Conservation (phyloP, 2,113 vertebrate species). For the Terrapene triunguis region DNA sequence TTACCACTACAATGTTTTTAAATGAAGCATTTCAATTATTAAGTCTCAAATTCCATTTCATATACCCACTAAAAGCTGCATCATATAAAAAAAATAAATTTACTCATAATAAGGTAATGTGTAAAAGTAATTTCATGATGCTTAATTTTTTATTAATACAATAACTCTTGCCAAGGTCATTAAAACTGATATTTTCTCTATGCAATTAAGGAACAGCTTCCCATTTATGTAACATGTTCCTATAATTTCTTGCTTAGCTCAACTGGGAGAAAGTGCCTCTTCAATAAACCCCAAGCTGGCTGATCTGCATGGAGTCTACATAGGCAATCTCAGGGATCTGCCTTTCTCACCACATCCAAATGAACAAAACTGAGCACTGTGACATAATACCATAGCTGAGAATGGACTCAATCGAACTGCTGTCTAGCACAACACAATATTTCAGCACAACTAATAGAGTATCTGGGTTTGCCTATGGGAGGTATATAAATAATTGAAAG, state of each 20-base stretch:
- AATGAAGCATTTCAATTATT: conserved; percentile 44
- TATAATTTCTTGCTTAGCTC: conserved; percentile 32
- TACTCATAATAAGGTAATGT: conserved; percentile 8
- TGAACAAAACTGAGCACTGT: not conserved
- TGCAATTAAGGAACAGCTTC: conserved; percentile 29
- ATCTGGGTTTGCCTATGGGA: not conserved
- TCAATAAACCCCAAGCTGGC: not conserved
- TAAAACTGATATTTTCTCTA: conserved; percentile 14
- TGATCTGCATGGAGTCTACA: not conserved
- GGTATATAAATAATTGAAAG: not conserved
- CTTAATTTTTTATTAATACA: conserved; percentile 53
- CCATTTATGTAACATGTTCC: conserved; percentile 17
- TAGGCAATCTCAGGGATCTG: not conserved
- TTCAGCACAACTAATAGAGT: not conserved
- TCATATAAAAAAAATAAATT: not conserved
- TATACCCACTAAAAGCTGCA: not conserved
- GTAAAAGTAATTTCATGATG: conserved; percentile 28
- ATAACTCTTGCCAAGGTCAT: conserved; percentile 45
- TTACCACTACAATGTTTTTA: not conserved
- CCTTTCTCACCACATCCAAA: not conserved
- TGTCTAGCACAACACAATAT: not conserved
- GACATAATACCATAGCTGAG: not conserved
- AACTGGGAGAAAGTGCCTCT: conserved; percentile 2
- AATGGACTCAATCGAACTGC: not conserved
- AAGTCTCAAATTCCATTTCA: not conserved